Evolutionary conservation across 1,140 invertebrate genomes (phyloP).

Genomic region (Asobara japonica): DNA sequence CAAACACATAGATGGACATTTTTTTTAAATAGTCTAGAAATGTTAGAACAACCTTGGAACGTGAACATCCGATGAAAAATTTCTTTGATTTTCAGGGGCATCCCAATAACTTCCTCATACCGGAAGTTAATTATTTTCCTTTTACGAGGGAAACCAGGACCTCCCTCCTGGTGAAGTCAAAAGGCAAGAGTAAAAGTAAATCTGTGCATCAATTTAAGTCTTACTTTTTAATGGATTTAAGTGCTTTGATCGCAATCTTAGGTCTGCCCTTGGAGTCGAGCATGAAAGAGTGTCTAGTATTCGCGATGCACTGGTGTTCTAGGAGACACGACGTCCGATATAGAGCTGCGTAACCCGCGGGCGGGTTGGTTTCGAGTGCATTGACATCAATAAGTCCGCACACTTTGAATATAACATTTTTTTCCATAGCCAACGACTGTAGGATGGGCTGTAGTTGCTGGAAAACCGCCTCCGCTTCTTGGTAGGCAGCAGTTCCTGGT

Average conservation of each 20-base stretch:
- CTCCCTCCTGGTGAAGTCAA: too few species aligned
- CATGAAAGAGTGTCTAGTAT: conserved; percentile 76
- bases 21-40: too few species aligned
- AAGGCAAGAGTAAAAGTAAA: too few species aligned
- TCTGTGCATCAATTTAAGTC: too few species aligned
- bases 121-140: too few species aligned
- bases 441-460: conserved; percentile 48
- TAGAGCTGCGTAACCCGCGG: conserved; percentile 70
- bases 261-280: conserved; percentile 62
- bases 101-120: too few species aligned
- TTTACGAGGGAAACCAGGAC: too few species aligned
- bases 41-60: too few species aligned
- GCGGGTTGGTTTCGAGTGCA: conserved; percentile 76
- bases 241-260: conserved; percentile 73
- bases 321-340: conserved; percentile 77
- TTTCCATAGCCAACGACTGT: conserved; percentile 45
- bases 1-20: too few species aligned
- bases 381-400: conserved; percentile 86
- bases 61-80: too few species aligned
- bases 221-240: conserved; percentile 73
- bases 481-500: conserved; percentile 74
- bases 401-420: conserved; percentile 73
- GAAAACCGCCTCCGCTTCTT: conserved; percentile 59
- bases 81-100: too few species aligned
- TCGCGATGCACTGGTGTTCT: conserved; percentile 81